These are phyloP conservation scores for Urocolius indicus DNA, from an alignment of 2,113 vertebrate genomes.

Conservation along the genomic window DNA sequence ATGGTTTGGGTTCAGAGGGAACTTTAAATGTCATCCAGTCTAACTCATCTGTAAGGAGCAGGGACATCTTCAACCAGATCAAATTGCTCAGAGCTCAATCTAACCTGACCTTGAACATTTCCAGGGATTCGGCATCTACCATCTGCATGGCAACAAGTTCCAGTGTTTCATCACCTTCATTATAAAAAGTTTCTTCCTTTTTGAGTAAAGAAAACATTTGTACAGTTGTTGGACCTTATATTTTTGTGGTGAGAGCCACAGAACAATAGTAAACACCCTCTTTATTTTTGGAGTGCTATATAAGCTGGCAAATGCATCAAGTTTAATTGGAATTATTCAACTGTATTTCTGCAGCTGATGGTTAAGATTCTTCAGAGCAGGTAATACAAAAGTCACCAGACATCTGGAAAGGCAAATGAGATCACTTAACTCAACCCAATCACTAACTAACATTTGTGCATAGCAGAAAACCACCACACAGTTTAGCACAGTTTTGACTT, in stretches of 20 bases:
- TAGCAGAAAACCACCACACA: neutral
- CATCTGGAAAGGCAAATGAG: neutral
- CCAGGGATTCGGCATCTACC: accelerated
- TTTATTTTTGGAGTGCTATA: neutral
- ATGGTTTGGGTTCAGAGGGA: neutral
- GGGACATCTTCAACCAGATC: neutral
- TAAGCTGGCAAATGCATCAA: neutral
- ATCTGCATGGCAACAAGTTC: accelerated
- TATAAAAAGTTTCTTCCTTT: neutral
- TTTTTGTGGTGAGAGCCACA: neutral
- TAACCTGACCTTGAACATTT: neutral
- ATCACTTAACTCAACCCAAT: neutral
- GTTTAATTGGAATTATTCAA: neutral
- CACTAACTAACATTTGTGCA: neutral
- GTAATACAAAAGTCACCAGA: neutral
- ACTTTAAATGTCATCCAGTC: neutral
- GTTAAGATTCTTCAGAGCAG: neutral
- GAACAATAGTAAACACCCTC: neutral
- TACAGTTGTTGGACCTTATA: neutral
- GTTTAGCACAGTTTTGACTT: neutral
- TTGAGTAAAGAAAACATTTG: neutral
- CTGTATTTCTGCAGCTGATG: neutral
- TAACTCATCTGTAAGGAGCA: accelerated
- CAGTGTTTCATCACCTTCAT: neutral
- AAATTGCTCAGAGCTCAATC: accelerated